Evolutionary conservation across 2,113 vertebrate genomes (phyloP), one percentile per base, ranked within the genome.

Genomic region (Rutilus rutilus): DNA sequence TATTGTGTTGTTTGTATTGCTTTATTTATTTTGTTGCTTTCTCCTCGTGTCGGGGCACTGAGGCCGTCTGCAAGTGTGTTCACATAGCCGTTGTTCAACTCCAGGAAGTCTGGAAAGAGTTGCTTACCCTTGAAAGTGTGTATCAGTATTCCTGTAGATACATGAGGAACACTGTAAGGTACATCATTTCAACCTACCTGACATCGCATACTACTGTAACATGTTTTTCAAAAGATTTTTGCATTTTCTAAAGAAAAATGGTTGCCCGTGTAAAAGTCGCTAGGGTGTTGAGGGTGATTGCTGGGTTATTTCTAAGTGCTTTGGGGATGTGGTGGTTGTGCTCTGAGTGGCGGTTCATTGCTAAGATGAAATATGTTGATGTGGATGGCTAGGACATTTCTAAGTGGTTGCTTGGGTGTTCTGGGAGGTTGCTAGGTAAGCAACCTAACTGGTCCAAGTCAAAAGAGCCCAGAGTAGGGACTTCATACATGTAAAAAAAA

Each of bases 1-100:
- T 93, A 89, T 94, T 92, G 90, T 91, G 86, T 90, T 90, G 88
- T 91, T 89, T 87, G 76, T 82, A 59, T 81, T 85, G 78, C 23
- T 67, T 78, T 90, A 80, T 87, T 87, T 74, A 83, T 88, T 83
- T 27, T 74, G 88, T 90, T 90, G 90, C 91, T 89, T 90, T 91
- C 88, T 90, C 91, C 80, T 73, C 59, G 67, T 87, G 59, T 52
- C 82, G 82, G 86, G 84, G 87, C 87, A 76, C 19, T 84, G 89
- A 90, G 88, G 77, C 52, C 62, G 85, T 77, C 27, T 84, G 89
- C 89, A 88, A 77, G 39, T 65, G 86, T 79, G 92, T 85, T 60
- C 79, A 52, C 85, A 89, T 77, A 90, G 90, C 54, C 33, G 6
- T 75, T 60, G 42, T 64, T 39, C 84, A 76, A 27, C 71, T 73